These are phyloP conservation scores for Balaenoptera acutorostrata DNA, from an alignment of 2,113 vertebrate species.

Conservation along the genomic window DNA sequence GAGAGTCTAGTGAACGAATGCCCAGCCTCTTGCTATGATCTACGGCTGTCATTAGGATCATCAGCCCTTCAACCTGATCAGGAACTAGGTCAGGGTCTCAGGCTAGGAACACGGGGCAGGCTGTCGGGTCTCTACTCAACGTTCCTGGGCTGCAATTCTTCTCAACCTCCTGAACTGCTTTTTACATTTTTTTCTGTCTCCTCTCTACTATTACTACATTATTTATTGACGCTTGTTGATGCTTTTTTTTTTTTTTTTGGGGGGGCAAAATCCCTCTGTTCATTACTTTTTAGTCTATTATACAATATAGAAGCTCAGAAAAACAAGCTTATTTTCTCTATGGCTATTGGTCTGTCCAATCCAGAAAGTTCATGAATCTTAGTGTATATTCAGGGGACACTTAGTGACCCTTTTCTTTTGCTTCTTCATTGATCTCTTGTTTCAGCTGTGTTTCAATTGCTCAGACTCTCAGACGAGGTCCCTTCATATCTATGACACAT, in stretches of 20 bases:
- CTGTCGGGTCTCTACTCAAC: no score
- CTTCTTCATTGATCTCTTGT: not conserved
- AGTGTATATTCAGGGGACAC: not conserved
- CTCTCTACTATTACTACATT: not conserved
- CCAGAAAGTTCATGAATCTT: not conserved
- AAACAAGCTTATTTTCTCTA: not conserved
- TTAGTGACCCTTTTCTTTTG: not conserved
- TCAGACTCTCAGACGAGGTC: not conserved
- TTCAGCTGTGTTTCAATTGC: not conserved
- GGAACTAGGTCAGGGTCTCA: rapidly evolving
- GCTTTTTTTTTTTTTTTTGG: no score
- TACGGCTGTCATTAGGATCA: rapidly evolving
- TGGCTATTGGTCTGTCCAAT: not conserved
- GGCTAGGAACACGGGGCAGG: rapidly evolving
- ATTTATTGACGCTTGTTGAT: not conserved
- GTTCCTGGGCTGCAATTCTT: not conserved
- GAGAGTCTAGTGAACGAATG: rapidly evolving
- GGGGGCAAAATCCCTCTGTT: not conserved
- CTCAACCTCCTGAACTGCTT: not conserved
- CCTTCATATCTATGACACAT: not conserved
- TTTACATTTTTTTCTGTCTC: not conserved
- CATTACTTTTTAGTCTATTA: not conserved
- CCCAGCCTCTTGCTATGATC: not conserved
- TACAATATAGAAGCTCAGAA: not conserved
- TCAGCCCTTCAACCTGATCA: rapidly evolving